These are phyloP conservation scores for Phorcus lineatus DNA, from an alignment of 2,888 invertebrate species.

Conservation along the genomic window DNA sequence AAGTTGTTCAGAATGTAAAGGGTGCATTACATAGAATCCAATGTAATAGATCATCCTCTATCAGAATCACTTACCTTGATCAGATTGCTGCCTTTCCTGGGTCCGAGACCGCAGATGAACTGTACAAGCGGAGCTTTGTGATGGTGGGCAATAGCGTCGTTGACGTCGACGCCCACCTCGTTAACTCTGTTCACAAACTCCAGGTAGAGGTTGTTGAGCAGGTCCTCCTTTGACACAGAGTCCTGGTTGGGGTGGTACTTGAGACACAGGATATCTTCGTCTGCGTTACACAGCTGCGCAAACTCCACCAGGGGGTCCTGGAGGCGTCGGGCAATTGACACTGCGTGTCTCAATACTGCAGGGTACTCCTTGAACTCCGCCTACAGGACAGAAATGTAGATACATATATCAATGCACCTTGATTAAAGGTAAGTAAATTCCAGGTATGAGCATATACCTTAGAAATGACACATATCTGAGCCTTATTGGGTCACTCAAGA, in stretches of 20 bases:
- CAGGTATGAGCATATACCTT: too few relatives aligned
- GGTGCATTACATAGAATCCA: too few relatives aligned
- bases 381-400: conserved; percentile 65
- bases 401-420: too few relatives aligned
- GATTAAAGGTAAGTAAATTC: too few relatives aligned
- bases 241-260: conserved; percentile 89
- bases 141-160: conserved; percentile 91
- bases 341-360: conserved; percentile 90
- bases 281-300: conserved; percentile 94
- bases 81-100: conserved; percentile 86
- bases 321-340: conserved; percentile 91
- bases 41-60: neutral
- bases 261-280: conserved; percentile 96
- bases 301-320: conserved; percentile 98
- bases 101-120: conserved; percentile 97
- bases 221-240: conserved; percentile 84
- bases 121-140: conserved; percentile 91
- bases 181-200: conserved; percentile 96
- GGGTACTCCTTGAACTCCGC: conserved; percentile 95
- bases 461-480: too few relatives aligned
- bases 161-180: conserved; percentile 98
- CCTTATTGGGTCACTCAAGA: too few relatives aligned
- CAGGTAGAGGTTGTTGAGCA: conserved; percentile 88
- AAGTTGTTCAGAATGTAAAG: too few relatives aligned
- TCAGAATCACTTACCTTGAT: conserved; percentile 68